phyloP scores from a whole-genome alignment of 2,888 invertebrate genomes.

The Hedya salicella region DNA sequence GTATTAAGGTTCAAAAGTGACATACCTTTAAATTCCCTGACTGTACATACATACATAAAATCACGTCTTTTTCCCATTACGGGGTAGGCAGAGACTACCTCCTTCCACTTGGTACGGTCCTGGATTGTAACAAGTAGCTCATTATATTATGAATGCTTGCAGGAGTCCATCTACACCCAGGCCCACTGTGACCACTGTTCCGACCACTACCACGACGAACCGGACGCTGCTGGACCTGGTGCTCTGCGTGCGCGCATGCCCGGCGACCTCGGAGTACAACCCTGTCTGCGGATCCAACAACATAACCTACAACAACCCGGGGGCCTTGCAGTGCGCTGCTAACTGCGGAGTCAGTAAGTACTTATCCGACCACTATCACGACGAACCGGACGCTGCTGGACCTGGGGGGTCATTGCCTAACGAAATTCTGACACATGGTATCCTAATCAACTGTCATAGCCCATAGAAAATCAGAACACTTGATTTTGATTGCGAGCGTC shows the following conservation, averaged over 20 bases:
- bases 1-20: too few relatives aligned
- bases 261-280: slow-evolving; percentile 68
- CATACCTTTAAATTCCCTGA: too few relatives aligned
- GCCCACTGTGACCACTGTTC: background rate
- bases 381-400: slow-evolving; percentile 7
- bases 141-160: too few relatives aligned
- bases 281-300: slow-evolving; percentile 75
- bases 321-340: slow-evolving; percentile 65
- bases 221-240: slow-evolving; percentile 28
- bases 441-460: background rate
- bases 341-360: slow-evolving; percentile 59
- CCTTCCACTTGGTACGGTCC: too few relatives aligned
- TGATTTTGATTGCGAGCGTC: too few relatives aligned
- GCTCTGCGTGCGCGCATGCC: slow-evolving; percentile 60
- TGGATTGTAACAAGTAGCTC: too few relatives aligned
- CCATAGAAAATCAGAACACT: too few relatives aligned
- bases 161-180: background rate
- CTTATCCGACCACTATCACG: slow-evolving; percentile 13
- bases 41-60: too few relatives aligned
- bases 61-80: too few relatives aligned
- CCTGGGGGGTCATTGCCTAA: too few relatives aligned
- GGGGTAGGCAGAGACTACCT: too few relatives aligned
- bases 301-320: slow-evolving; percentile 67
- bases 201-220: slow-evolving; percentile 12
- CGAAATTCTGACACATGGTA: too few relatives aligned